phyloP scores from a whole-genome alignment of 2,888 invertebrate genomes.

The Acanthosepion lycidas region DNA sequence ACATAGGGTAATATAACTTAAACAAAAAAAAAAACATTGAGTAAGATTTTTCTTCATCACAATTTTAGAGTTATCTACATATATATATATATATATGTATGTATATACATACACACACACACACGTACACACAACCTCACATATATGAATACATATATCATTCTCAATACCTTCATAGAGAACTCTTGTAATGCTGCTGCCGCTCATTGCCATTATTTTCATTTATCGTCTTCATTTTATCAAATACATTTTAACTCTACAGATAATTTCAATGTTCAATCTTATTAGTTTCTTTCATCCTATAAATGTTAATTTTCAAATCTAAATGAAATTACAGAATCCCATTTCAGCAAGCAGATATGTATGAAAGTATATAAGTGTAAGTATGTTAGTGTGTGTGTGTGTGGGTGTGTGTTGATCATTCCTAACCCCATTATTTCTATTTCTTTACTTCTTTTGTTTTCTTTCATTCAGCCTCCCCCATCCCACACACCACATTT shows the following conservation, averaged over 20 bases:
- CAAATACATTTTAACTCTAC: no score
- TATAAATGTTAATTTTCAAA: neutral
- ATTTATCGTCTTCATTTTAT: neutral
- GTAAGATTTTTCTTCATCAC: neutral
- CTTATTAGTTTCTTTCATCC: neutral
- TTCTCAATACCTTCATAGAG: neutral
- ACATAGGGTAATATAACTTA: neutral
- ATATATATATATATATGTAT: no score
- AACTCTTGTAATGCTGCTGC: conserved; percentile 33
- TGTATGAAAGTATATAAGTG: neutral
- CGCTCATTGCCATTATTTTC: conserved; percentile 15
- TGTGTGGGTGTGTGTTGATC: neutral
- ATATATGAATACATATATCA: neutral
- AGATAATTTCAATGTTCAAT: conserved; percentile 17
- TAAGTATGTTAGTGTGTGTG: neutral
- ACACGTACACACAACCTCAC: neutral
- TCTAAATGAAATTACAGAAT: conserved; percentile 33
- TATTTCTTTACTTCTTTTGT: neutral
- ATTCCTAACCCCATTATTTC: neutral
- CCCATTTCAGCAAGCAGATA: neutral
- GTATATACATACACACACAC: neutral
- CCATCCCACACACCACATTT: neutral
- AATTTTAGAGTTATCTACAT: neutral
- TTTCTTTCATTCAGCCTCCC: neutral
- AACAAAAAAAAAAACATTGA: neutral